Base-by-base conservation (phyloP, 2,113 vertebrate species). In the Eira barbara region DNA sequence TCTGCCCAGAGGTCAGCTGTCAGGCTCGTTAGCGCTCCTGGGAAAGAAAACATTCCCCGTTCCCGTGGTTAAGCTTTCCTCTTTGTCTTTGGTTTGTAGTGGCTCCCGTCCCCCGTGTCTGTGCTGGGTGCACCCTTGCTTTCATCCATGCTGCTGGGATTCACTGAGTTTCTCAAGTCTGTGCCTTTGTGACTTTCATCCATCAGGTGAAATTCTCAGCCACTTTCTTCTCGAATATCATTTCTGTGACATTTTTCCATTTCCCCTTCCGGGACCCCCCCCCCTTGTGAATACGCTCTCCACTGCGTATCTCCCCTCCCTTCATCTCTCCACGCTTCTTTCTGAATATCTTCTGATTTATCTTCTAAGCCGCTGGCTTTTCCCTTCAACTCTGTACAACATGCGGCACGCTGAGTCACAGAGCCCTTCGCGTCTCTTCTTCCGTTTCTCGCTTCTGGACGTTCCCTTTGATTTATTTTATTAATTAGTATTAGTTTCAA, bases 341-440 rank as follows among this genome's bases (percentile, higher is more conserved):
- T 65, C 71, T 71, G 34, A 14, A 13, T 21, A 7, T 74, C 79
- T 59, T 91, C 84, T 55, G 63, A 9, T 45, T 29, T 27, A 47
- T 29, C n/a, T 57, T 67, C 74, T 11, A 5, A 10, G 31, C 36
- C 31, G 1, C 67, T 12, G 69, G 3, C 1, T 83, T 91, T 59
- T 27, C 20, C 71, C 74, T 55, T 36, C 14, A 11, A 14, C 69
- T 73, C 21, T 74, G 13, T 1, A 12, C 7, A 7, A n/a, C 5
- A 4, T 4, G 42, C 45, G 6, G 34, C 14, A 42, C 9, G 1
- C 20, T 2, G 18, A 0, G 13, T 78, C 65, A 11, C 18, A 0
- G 23, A 23, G 23, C 14, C 52, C 89, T 67, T 27, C 39, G 3
- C 47, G 21, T 25, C 45, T 4, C 45, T 63, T 15, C 2, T 25